Percentiles rank a stretch among this genome's conserved stretches.
Evolutionary conservation across 2,797 vertebrate species (phyloP).

Genomic region (Muscicapa comitata): DNA sequence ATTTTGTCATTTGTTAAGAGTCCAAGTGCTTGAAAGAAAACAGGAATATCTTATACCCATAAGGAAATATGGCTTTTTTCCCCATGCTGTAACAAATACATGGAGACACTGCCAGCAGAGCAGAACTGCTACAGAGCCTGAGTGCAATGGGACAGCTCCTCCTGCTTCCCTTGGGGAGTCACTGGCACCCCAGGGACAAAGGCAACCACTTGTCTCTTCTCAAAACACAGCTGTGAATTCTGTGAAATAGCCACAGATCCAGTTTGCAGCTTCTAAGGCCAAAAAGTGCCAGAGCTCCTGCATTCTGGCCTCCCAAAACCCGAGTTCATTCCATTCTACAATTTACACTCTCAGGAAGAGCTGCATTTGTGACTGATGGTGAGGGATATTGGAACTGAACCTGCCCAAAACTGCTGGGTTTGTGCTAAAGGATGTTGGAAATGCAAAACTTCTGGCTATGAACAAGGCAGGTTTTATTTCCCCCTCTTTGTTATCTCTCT

Average conservation of each 20-base stretch:
- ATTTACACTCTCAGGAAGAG: not conserved
- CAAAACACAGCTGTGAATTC: not conserved
- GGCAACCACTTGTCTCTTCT: not conserved
- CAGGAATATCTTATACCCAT: fast-evolving
- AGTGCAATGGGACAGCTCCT: not conserved
- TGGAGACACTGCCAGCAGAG: not conserved
- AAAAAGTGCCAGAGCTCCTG: not conserved
- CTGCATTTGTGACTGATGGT: not conserved
- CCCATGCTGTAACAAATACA: fast-evolving
- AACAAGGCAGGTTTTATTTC: not conserved
- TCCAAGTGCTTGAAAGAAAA: not conserved
- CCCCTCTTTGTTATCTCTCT: not conserved
- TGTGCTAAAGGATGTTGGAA: not conserved
- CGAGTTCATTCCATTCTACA: not conserved
- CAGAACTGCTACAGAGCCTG: not conserved
- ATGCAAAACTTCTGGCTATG: not conserved
- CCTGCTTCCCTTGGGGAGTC: not conserved
- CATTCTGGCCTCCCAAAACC: not conserved
- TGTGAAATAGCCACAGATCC: not conserved
- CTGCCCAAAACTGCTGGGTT: not conserved
- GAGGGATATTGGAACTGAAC: not conserved
- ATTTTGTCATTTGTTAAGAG: not conserved
- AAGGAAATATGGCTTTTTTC: fast-evolving
- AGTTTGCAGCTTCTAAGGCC: not conserved
- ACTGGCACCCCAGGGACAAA: not conserved